Percentiles rank a stretch among this genome's conserved stretches.
phyloP scores from a whole-genome alignment of 2,888 invertebrate genomes.

The Perizoma flavofasciatum region DNA sequence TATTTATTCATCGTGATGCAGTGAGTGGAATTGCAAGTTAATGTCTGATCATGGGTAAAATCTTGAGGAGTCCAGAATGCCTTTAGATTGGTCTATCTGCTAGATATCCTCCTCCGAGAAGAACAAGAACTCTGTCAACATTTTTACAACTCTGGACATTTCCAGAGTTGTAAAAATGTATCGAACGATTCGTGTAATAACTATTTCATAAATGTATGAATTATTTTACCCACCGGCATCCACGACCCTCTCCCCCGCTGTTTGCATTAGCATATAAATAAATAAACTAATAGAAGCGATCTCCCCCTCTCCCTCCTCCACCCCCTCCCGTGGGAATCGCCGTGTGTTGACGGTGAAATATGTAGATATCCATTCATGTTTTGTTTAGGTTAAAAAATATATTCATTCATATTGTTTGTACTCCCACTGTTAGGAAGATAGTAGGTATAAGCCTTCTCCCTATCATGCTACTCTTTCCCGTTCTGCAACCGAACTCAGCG shows the following conservation, averaged over 20 bases:
- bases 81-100: no score
- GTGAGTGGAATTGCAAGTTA: no score
- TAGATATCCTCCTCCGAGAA: no score
- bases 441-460: no score
- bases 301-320: constrained; percentile 31
- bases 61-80: no score
- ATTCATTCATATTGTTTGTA: constrained; percentile 10
- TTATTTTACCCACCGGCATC: constrained; percentile 5
- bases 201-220: constrained; percentile 14
- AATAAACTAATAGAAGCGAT: constrained; percentile 34
- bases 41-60: no score
- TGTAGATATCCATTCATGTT: constrained; percentile 11
- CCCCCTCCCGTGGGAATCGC: constrained; percentile 39
- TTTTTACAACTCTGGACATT: no score
- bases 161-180: constrained; percentile 2
- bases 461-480: no score
- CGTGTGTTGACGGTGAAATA: constrained; percentile 14
- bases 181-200: constrained; percentile 1
- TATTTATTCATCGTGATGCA: no score
- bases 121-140: no score
- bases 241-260: constrained; percentile 16
- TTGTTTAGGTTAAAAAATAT: constrained; percentile 3
- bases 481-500: no score
- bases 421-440: background rate
- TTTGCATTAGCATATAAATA: constrained; percentile 41